phyloP scores from a whole-genome alignment of 1,140 invertebrate species.

The Ylistrum balloti region DNA sequence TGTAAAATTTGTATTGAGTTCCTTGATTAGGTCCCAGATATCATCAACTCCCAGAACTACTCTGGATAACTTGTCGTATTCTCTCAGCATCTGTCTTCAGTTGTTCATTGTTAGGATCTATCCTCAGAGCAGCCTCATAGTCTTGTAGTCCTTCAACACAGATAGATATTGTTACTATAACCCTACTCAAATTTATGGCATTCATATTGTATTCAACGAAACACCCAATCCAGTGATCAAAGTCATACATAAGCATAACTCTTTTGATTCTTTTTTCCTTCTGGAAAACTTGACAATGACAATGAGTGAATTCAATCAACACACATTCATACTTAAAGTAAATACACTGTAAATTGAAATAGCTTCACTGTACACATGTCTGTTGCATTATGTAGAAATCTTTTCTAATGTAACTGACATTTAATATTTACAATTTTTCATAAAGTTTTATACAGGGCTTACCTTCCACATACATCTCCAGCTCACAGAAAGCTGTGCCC shows the following conservation, averaged over 20 bases:
- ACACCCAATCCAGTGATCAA: no score
- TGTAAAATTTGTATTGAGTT: neutral
- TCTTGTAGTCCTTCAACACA: constrained; percentile 85
- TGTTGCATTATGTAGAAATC: neutral
- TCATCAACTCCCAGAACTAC: constrained; percentile 66
- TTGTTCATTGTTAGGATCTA: constrained; percentile 85
- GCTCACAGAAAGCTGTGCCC: constrained; percentile 88
- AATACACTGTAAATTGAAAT: no score
- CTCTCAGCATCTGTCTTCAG: constrained; percentile 83
- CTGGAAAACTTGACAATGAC: no score
- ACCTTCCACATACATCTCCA: constrained; percentile 88
- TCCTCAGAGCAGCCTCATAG: constrained; percentile 88
- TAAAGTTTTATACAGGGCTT: constrained; percentile 35
- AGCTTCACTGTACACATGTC: neutral
- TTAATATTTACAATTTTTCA: no score
- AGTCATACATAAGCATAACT: no score
- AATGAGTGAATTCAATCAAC: no score
- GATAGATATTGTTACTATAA: constrained; percentile 44
- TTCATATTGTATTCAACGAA: neutral
- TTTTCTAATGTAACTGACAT: no score
- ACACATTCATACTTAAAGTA: no score
- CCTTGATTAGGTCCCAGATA: neutral
- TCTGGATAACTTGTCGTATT: constrained; percentile 80
- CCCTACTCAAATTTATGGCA: no score
- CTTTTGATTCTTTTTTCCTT: no score